Evolutionary conservation across 1,140 invertebrate species (phyloP), one percentile per base, ranked within the genome.

Genomic region (Fopius arisanus): DNA sequence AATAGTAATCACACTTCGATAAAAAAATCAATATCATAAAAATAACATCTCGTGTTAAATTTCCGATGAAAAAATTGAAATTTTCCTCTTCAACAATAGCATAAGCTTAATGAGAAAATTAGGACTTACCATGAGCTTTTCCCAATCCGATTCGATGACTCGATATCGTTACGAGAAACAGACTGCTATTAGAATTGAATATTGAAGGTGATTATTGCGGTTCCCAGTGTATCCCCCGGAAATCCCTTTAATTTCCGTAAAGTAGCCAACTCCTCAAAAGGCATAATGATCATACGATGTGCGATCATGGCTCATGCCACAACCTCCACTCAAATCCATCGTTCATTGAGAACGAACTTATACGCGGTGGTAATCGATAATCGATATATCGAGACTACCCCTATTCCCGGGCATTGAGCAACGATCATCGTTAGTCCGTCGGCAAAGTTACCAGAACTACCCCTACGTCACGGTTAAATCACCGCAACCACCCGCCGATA

Each of bases 391-490:
- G 4, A 54, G 7, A 9, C 19, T 21, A 54, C 3, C 26, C 37
- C 65, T 66, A 40, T 51, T 72, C 48, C 66, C 29, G 29, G 40
- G 28, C 63, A 63, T 63, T 72, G 63, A 72, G 63, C 62, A 67
- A 72, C 43, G 71, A 72, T 72, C 63, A 51, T 66, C 63, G 71
- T 72, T 67, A 72, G 41, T 37, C 71, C 65, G 63, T 72, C 63
- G 67, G 71, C 40, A 31, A 54, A 72, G 71, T 72, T 72, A 62
- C 63, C 71, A 72, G 48, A 23, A 7, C 48, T 54, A 19, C 62
- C 70, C n/a, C 70, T 62, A 72, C 62, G 62, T 65, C 41, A 72
- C 63, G 26, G 31, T 72, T 67, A 65, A 67, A 72, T 62, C 40
- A 67, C 63, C 40, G 40, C 43, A 72, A 72, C 41, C 65, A 48